Evolutionary conservation across 2,113 vertebrate genomes (phyloP).

Genomic region (Leucoraja erinaceus): DNA sequence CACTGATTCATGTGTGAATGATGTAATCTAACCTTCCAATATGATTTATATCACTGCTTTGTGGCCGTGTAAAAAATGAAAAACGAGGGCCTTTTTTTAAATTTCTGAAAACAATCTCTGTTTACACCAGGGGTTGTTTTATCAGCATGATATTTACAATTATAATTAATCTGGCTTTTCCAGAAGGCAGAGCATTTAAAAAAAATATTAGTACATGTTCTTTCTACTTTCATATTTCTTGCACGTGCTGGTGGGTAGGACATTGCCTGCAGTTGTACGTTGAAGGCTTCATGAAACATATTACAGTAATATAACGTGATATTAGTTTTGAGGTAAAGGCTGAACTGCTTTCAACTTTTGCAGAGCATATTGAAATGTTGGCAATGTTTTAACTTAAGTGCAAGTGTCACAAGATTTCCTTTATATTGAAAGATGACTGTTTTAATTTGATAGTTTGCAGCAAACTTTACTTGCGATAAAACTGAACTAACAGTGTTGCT

Average conservation of each 20-base stretch:
- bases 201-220: background rate
- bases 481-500: background rate
- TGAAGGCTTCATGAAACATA: background rate
- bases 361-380: background rate
- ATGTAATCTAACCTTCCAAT: background rate
- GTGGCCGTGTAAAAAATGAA: background rate
- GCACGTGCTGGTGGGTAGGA: background rate
- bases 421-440: background rate
- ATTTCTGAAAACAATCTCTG: background rate
- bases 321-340: constrained; percentile 23
- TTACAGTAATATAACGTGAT: background rate
- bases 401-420: background rate
- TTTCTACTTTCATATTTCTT: background rate
- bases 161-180: constrained; percentile 1
- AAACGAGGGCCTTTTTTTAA: background rate
- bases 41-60: background rate
- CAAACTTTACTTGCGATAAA: background rate
- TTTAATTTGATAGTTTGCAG: background rate
- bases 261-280: background rate
- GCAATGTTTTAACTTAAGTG: background rate
- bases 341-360: background rate
- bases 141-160: background rate
- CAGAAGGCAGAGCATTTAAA: background rate
- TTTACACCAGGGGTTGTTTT: background rate
- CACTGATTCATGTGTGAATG: background rate